Percentiles rank a stretch among this genome's conserved stretches.
Conservation (phyloP, 1,140 invertebrate genomes). For the Drosophila pseudoobscura region DNA sequence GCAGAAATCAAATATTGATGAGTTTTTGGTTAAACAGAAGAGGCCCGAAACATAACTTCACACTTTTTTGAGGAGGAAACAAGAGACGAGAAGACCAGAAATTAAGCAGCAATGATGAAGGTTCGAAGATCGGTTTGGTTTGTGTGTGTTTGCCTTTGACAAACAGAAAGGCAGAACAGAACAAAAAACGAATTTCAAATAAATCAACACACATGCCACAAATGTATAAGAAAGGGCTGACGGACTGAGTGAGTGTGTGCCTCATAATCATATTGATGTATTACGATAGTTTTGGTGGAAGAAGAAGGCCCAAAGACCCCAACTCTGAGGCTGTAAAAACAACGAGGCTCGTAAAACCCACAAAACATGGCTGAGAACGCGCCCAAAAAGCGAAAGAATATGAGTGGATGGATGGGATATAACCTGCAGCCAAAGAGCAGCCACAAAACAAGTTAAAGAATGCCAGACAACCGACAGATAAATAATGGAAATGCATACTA, state of each 20-base stretch:
- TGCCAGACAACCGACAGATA: constrained; percentile 53
- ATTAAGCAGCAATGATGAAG: constrained; percentile 40
- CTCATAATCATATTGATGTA: constrained; percentile 78
- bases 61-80: constrained; percentile 14
- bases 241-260: constrained; percentile 25
- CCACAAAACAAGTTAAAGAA: constrained; percentile 38
- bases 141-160: constrained; percentile 59
- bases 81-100: neutral
- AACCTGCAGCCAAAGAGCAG: constrained; percentile 34
- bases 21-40: constrained; percentile 36
- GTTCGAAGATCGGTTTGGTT: constrained; percentile 28
- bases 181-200: constrained; percentile 60
- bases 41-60: constrained; percentile 26
- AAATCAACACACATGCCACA: constrained; percentile 76
- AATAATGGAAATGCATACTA: constrained; percentile 73
- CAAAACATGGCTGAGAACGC: constrained; percentile 57
- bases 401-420: constrained; percentile 23
- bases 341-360: constrained; percentile 56
- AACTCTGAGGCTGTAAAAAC: constrained; percentile 53
- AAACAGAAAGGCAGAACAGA: constrained; percentile 58
- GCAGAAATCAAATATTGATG: constrained; percentile 46
- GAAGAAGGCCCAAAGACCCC: constrained; percentile 26
- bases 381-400: constrained; percentile 40
- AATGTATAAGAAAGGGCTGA: constrained; percentile 28
- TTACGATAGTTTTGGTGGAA: constrained; percentile 71